Base-by-base conservation (phyloP, 2,113 vertebrate genomes). In the Triplophysa rosa region DNA sequence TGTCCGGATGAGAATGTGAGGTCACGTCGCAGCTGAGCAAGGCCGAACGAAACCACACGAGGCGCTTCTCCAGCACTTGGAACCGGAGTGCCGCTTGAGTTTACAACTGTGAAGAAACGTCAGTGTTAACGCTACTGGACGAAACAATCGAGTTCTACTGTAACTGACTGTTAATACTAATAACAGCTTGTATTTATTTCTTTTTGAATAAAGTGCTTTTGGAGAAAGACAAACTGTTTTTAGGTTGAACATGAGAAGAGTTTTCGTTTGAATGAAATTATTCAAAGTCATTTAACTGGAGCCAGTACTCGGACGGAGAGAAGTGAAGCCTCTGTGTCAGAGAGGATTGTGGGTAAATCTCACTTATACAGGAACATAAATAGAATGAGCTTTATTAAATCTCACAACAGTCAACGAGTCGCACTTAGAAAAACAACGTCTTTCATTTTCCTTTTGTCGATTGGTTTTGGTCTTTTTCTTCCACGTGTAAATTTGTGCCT, bases 401-500 rank as follows among this genome's bases (percentile, higher is more conserved):
- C 79, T 72, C 33, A 37, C 33, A 37, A 37, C 33, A 37, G 33
- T 37, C 33, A 37, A 37, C 59, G 63, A 71, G 77, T 78, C 26
- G 78, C 77, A 73, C 26, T 77, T 59, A 49, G 9, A 49, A 75
- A 82, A 80, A 77, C 17, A 82, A 62, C 7, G 33, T 37, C 33
- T 37, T 37, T 37, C 33, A 37, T 37, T 37, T 37, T 37, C 33
- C 89, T 93, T 90, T 84, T 86, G 89, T 93, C 91, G 88, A 87
- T 87, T 88, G 91, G 89, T 90, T 93, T 94, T 93, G 92, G 94
- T 95, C 95, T 56, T 65, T 92, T 92, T 94, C 92, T 94, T 96
- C 95, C 96, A 97, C 95, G 93, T 99, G 98, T 99, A 97, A 95
- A 98, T 98, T 95, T 98, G 98, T 99, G 98, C 98, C 97, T 99